Conservation (phyloP, 2,797 vertebrate species). For the Betta splendens region DNA sequence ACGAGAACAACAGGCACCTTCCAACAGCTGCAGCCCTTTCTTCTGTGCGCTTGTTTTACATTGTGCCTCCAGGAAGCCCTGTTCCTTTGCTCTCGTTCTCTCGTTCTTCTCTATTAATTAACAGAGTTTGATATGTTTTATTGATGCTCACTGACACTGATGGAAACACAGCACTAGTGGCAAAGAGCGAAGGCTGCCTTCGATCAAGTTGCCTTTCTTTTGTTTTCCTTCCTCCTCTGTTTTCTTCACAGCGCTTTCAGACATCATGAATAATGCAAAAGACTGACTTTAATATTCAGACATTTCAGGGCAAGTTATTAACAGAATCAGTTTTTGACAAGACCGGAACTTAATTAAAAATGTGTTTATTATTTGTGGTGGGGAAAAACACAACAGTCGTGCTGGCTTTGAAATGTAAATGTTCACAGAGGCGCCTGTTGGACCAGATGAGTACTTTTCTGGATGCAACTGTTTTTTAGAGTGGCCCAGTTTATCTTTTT, state of each 20-base stretch:
- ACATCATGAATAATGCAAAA: constrained; percentile 73
- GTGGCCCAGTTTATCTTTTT: constrained; percentile 68
- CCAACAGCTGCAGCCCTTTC: constrained; percentile 24
- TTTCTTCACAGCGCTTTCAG: constrained; percentile 41
- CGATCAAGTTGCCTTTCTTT: constrained; percentile 30
- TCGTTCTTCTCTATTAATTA: constrained; percentile 58
- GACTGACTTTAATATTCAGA: constrained; percentile 69
- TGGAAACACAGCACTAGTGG: constrained; percentile 48
- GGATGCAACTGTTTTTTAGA: constrained; percentile 40
- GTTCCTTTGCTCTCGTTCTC: constrained; percentile 22
- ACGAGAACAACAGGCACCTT: constrained; percentile 18
- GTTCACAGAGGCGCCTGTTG: constrained; percentile 31
- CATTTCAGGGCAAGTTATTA: constrained; percentile 72
- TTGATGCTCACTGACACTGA: constrained; percentile 51
- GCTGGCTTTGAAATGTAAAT: constrained; percentile 79
- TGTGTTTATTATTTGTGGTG: constrained; percentile 72
- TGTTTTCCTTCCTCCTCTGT: constrained; percentile 11
- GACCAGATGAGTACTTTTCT: constrained; percentile 46
- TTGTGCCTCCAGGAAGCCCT: constrained; percentile 31
- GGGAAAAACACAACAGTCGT: constrained; percentile 44
- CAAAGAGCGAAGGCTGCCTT: constrained; percentile 35
- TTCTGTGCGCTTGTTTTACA: constrained; percentile 34
- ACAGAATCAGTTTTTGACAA: constrained; percentile 69
- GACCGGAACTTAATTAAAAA: constrained; percentile 76
- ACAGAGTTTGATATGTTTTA: constrained; percentile 34